These are phyloP conservation scores for Sepioteuthis lessoniana DNA, from an alignment of 2,888 invertebrate species.

Conservation along the genomic window DNA sequence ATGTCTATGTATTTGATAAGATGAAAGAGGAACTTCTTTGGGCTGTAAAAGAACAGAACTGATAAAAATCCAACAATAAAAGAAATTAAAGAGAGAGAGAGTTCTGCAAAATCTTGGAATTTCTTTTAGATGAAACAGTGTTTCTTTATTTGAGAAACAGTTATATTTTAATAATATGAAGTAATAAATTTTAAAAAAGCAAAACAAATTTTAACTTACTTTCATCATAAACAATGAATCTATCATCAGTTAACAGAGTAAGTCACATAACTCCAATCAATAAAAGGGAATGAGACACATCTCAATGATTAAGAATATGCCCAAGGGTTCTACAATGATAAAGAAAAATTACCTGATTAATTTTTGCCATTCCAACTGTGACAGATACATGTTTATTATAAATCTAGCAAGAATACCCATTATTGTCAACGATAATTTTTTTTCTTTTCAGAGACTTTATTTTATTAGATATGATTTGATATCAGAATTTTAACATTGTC, in stretches of 20 bases:
- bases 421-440: too few relatives aligned
- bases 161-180: not conserved
- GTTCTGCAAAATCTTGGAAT: not conserved
- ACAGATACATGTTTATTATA: too few relatives aligned
- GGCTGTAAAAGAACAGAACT: not conserved
- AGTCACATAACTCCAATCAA: not conserved
- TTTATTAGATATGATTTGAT: too few relatives aligned
- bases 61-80: not conserved
- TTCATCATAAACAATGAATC: not conserved
- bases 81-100: not conserved
- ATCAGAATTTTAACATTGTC: too few relatives aligned
- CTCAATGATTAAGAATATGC: too few relatives aligned
- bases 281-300: not conserved
- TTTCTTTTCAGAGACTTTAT: too few relatives aligned
- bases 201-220: not conserved
- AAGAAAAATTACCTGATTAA: too few relatives aligned
- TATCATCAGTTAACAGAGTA: not conserved
- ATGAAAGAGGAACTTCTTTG: not conserved
- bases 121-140: not conserved
- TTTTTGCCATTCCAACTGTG: too few relatives aligned
- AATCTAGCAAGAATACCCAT: too few relatives aligned
- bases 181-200: not conserved
- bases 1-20: not conserved
- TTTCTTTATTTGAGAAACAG: not conserved
- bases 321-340: too few relatives aligned